Conservation (phyloP, 2,113 vertebrate species). For the Silurus asotus region DNA sequence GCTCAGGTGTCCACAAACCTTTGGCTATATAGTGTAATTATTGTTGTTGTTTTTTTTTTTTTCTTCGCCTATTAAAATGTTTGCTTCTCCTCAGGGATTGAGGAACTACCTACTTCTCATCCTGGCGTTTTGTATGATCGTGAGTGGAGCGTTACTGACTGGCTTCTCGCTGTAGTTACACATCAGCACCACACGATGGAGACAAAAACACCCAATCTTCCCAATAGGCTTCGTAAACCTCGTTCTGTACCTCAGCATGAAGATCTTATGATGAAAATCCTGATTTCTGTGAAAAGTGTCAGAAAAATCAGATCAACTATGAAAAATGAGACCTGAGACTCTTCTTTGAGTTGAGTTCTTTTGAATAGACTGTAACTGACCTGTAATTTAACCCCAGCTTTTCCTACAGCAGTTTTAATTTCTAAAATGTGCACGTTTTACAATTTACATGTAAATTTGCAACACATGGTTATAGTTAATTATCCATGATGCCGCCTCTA, state of each 20-base stretch:
- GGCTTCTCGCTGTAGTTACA: constrained; percentile 76
- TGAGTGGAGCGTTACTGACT: constrained; percentile 76
- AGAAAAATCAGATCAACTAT: neutral
- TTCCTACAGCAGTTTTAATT: neutral
- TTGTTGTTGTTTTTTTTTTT: neutral
- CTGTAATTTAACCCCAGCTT: neutral
- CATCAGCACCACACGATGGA: constrained; percentile 2
- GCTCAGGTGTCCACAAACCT: too few relatives aligned
- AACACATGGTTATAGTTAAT: too few relatives aligned
- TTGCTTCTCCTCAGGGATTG: constrained; percentile 68
- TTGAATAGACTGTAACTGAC: neutral
- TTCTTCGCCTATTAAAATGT: neutral
- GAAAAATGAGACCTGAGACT: neutral
- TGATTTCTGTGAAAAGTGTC: neutral
- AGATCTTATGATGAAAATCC: neutral
- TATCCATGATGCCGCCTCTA: too few relatives aligned
- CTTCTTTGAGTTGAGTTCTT: neutral
- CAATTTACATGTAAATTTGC: neutral
- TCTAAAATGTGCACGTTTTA: neutral
- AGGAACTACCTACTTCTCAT: constrained; percentile 73
- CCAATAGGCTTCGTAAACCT: neutral
- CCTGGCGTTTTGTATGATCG: constrained; percentile 74
- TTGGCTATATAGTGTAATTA: too few relatives aligned
- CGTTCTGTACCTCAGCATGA: neutral
- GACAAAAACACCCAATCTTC: neutral